These are phyloP conservation scores for Anableps anableps DNA, from an alignment of 2,797 vertebrate species.

Conservation along the genomic window DNA sequence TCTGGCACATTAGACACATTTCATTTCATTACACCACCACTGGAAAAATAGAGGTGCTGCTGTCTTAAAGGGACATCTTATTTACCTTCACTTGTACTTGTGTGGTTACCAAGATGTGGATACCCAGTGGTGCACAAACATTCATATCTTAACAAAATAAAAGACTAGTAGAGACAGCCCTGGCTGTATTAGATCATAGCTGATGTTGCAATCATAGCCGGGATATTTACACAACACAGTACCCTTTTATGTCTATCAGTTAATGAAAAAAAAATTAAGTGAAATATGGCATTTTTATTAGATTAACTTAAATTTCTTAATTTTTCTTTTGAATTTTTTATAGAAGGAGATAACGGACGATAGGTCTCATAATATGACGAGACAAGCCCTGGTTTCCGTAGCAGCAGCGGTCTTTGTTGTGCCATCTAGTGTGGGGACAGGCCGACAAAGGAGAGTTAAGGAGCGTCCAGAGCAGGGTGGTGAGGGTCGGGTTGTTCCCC, in stretches of 20 bases:
- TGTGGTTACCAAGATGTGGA: conserved; percentile 27
- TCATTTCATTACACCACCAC: conserved; percentile 76
- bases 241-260: not conserved
- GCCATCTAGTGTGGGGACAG: conserved; percentile 78
- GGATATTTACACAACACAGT: not conserved
- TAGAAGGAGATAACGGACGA: conserved; percentile 8
- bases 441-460: conserved; percentile 89
- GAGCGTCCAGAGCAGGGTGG: conserved; percentile 81
- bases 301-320: conserved; percentile 1
- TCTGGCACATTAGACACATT: conserved; percentile 80
- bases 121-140: conserved; percentile 9
- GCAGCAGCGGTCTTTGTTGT: conserved; percentile 78
- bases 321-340: not conserved
- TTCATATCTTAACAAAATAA: not conserved
- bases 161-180: not conserved
- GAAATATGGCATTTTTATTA: not conserved
- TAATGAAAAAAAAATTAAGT: not conserved
- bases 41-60: conserved; percentile 68
- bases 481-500: conserved; percentile 67
- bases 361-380: conserved; percentile 54
- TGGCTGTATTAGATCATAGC: not conserved
- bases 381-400: conserved; percentile 68
- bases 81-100: conserved; percentile 58
- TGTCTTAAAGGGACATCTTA: conserved; percentile 78
- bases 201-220: not conserved